Evolutionary conservation across 2,797 vertebrate species (phyloP).

Genomic region (Clarias platycephalus): DNA sequence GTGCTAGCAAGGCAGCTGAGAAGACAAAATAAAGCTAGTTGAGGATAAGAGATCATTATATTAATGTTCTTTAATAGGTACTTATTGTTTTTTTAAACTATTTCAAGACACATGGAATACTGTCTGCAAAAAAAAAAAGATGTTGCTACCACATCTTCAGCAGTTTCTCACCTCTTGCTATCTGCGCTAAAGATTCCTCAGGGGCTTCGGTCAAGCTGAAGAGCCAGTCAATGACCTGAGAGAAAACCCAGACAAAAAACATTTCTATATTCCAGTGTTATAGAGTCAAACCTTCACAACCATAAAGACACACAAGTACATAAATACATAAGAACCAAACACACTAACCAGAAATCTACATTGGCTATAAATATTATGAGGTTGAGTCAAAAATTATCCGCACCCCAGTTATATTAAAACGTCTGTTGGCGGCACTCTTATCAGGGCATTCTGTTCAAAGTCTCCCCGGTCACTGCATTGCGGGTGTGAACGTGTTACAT

Average conservation of each 20-base stretch:
- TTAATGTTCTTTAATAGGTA: background rate
- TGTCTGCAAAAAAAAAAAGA: background rate
- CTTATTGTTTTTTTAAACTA: background rate
- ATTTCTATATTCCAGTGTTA: background rate
- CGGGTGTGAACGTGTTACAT: too few relatives aligned
- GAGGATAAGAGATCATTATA: background rate
- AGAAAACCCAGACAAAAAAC: background rate
- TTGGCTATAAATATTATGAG: too few relatives aligned
- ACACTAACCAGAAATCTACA: background rate
- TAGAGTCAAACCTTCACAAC: background rate
- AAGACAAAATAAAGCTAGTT: slow-evolving; percentile 45
- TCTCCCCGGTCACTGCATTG: too few relatives aligned
- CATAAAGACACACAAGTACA: background rate
- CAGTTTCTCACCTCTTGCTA: slow-evolving; percentile 73
- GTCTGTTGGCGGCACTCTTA: too few relatives aligned
- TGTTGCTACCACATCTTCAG: background rate
- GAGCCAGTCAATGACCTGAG: slow-evolving; percentile 93
- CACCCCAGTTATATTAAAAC: too few relatives aligned
- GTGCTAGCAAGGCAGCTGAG: slow-evolving; percentile 79
- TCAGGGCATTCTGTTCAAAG: too few relatives aligned
- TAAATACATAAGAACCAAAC: background rate
- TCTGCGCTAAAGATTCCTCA: slow-evolving; percentile 72
- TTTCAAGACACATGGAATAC: background rate
- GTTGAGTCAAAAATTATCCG: too few relatives aligned
- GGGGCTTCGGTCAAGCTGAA: slow-evolving; percentile 82